Conservation (phyloP, 2,888 invertebrate species). For the Patella pellucida region DNA sequence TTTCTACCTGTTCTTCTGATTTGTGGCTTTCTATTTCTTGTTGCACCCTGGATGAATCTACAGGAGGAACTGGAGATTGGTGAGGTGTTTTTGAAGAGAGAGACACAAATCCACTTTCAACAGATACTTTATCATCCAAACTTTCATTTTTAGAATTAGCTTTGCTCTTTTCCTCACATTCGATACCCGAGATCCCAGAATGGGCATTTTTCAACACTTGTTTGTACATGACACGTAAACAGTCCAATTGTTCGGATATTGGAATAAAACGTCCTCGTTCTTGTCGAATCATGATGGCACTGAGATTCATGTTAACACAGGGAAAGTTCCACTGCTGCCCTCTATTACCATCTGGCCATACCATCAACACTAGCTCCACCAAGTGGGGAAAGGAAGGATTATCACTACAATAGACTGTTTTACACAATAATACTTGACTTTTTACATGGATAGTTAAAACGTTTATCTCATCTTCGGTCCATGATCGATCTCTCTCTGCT, state of each 20-base stretch:
- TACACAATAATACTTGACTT: slow-evolving; percentile 40
- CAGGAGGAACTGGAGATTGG: background rate
- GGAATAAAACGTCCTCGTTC: slow-evolving; percentile 14
- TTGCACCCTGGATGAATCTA: background rate
- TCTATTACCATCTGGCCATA: background rate
- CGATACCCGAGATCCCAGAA: background rate
- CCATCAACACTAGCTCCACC: slow-evolving; percentile 40
- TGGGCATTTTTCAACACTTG: background rate
- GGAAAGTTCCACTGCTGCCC: background rate
- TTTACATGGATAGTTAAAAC: slow-evolving; percentile 42
- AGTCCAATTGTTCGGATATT: slow-evolving; percentile 16
- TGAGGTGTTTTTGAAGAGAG: background rate
- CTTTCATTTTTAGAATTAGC: background rate
- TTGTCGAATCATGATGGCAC: slow-evolving; percentile 23
- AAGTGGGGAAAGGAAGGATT: slow-evolving; percentile 35
- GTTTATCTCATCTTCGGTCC: slow-evolving; percentile 51
- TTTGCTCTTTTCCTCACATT: background rate
- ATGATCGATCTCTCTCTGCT: slow-evolving; percentile 46
- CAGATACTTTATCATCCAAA: background rate
- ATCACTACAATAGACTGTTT: slow-evolving; percentile 31
- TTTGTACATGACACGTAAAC: background rate
- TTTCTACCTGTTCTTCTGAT: too few relatives aligned
- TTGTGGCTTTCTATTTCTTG: too few relatives aligned
- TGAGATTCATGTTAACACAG: slow-evolving; percentile 20
- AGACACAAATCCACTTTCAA: slow-evolving; percentile 1